A percentile compares a stretch with the other conserved stretches of the same genome.
Evolutionary conservation across 2,113 vertebrate species (phyloP).

Genomic region (Morphnarchus princeps): DNA sequence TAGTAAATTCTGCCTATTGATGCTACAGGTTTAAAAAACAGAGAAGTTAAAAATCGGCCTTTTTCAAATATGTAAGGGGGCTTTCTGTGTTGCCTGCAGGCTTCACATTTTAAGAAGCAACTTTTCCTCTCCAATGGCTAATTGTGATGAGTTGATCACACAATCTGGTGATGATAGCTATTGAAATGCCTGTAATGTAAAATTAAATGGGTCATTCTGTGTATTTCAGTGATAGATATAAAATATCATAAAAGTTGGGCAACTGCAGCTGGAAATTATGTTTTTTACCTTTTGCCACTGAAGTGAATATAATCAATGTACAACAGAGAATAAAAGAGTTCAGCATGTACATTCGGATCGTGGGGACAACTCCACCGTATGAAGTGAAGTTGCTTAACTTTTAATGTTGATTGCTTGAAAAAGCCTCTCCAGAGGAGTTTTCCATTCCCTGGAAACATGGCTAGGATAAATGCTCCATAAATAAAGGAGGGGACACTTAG

Average conservation of each 20-base stretch:
- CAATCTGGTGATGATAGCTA: constrained; percentile 19
- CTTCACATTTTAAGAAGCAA: constrained; percentile 24
- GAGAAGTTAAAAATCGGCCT: neutral
- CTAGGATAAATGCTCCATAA: constrained; percentile 20
- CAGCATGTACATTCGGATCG: neutral
- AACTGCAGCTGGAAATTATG: neutral
- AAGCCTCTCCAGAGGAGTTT: constrained; percentile 24
- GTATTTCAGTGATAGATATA: constrained; percentile 41
- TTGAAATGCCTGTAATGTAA: constrained; percentile 33
- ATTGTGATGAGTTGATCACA: constrained; percentile 30
- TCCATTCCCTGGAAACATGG: constrained; percentile 21
- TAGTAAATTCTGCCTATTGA: neutral
- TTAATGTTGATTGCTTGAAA: constrained; percentile 33
- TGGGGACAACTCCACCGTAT: neutral
- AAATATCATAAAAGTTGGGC: neutral
- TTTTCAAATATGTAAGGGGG: neutral
- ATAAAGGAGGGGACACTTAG: constrained; percentile 27
- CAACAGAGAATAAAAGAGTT: constrained; percentile 22
- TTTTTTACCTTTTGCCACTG: constrained; percentile 28
- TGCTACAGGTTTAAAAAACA: neutral
- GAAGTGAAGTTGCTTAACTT: constrained; percentile 22
- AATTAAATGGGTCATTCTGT: constrained; percentile 47
- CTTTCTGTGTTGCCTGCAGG: constrained; percentile 16
- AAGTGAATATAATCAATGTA: constrained; percentile 21
- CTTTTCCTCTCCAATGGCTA: constrained; percentile 24